These are phyloP conservation scores for Lagorchestes hirsutus DNA, from an alignment of 2,797 vertebrate genomes.

Conservation along the genomic window DNA sequence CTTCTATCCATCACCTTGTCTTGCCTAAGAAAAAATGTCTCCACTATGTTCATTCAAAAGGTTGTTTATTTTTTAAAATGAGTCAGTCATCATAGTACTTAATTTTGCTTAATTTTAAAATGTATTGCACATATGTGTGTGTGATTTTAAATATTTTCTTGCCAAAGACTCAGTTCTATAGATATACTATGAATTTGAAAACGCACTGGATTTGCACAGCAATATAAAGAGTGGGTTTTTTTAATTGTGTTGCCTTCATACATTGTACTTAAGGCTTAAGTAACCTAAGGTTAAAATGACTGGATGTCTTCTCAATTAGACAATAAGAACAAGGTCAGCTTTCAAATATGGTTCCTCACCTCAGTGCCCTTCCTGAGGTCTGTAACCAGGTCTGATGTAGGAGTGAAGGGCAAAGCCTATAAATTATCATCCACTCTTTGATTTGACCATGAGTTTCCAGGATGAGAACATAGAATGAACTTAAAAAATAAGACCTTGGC, in stretches of 20 bases:
- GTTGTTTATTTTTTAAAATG: conserved; percentile 16
- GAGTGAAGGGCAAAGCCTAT: conserved; percentile 69
- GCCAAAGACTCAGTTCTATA: background rate
- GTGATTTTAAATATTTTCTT: background rate
- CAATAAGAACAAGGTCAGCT: background rate
- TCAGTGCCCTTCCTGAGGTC: conserved; percentile 74
- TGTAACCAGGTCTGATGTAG: conserved; percentile 73
- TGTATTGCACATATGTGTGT: conserved; percentile 21
- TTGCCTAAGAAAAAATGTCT: background rate
- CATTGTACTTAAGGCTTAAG: background rate
- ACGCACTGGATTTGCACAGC: conserved; percentile 11
- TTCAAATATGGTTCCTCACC: conserved; percentile 73
- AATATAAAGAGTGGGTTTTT: background rate
- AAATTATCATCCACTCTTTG: conserved; percentile 83
- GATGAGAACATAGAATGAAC: conserved; percentile 55
- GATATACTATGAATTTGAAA: conserved; percentile 5
- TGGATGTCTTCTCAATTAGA: conserved; percentile 67
- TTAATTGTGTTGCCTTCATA: background rate
- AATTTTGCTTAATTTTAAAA: background rate
- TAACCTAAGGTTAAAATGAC: conserved; percentile 35
- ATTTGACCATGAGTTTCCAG: conserved; percentile 66
- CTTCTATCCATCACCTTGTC: conserved; percentile 26
- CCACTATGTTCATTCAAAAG: background rate
- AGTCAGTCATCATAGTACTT: conserved; percentile 3
- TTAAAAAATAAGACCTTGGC: conserved; percentile 58